These are phyloP conservation scores for Drosophila sp. DNA, from an alignment of 1,140 invertebrate genomes.

Conservation along the genomic window DNA sequence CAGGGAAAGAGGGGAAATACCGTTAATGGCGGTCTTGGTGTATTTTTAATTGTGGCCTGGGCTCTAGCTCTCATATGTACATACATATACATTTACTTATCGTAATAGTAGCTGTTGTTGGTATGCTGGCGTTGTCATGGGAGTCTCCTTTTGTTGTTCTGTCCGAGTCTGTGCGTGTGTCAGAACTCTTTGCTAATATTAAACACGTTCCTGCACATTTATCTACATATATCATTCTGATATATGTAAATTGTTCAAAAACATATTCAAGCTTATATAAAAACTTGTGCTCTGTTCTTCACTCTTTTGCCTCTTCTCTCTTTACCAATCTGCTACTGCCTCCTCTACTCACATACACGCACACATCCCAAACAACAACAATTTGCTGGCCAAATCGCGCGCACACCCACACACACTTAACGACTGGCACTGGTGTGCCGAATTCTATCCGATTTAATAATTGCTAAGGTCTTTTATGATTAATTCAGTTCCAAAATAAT, in stretches of 20 bases:
- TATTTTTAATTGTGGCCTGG: slow-evolving; percentile 69
- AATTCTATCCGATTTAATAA: slow-evolving; percentile 33
- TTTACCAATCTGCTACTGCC: slow-evolving; percentile 19
- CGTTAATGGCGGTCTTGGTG: slow-evolving; percentile 59
- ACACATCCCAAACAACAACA: slow-evolving; percentile 28
- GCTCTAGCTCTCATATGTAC: slow-evolving; percentile 42
- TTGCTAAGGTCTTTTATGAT: slow-evolving; percentile 43
- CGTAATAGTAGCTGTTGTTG: slow-evolving; percentile 37
- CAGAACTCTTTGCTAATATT: slow-evolving; percentile 59
- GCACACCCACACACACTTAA: slow-evolving; percentile 13
- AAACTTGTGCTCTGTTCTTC: slow-evolving; percentile 37
- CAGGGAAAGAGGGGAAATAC: slow-evolving; percentile 31
- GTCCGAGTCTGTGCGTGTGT: slow-evolving; percentile 24
- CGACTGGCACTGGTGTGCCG: neutral
- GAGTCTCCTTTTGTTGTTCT: slow-evolving; percentile 52
- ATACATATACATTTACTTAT: slow-evolving; percentile 53
- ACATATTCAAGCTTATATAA: slow-evolving; percentile 57
- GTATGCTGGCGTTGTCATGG: slow-evolving; percentile 60
- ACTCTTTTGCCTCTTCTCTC: slow-evolving; percentile 11
- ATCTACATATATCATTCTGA: slow-evolving; percentile 39
- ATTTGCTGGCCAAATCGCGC: slow-evolving; percentile 6
- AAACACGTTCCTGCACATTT: slow-evolving; percentile 48
- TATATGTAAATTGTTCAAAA: slow-evolving; percentile 51
- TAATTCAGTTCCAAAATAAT: slow-evolving; percentile 16
- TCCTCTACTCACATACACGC: slow-evolving; percentile 32